These are phyloP conservation scores for Rhynchomys soricoides DNA, from an alignment of 2,113 vertebrate species.

Conservation along the genomic window DNA sequence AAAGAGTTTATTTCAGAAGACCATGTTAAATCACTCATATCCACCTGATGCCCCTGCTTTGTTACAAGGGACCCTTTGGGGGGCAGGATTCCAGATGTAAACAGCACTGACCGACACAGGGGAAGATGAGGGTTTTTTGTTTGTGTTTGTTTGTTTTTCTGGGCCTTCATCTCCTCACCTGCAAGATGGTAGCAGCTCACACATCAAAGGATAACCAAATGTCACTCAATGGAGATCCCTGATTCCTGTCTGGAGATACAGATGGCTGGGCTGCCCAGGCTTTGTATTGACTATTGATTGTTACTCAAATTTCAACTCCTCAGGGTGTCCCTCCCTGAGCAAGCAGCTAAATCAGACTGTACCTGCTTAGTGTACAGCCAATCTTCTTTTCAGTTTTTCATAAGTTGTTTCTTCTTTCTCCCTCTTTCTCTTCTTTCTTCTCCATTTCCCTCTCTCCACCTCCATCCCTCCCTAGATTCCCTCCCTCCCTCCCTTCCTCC, in stretches of 20 bases:
- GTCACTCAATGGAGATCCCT: not conserved
- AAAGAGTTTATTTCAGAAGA: not conserved
- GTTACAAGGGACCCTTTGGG: not conserved
- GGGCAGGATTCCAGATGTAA: not conserved
- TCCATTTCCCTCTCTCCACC: too few relatives aligned
- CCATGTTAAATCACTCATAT: accelerated
- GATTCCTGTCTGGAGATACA: not conserved
- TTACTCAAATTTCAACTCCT: not conserved
- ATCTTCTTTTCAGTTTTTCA: not conserved
- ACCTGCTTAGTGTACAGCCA: not conserved
- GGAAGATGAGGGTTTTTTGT: not conserved
- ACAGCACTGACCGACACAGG: not conserved
- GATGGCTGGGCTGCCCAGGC: not conserved
- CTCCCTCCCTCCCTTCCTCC: too few relatives aligned
- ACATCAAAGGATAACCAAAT: not conserved
- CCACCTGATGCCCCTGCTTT: not conserved
- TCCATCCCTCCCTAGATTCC: too few relatives aligned
- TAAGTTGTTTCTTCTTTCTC: too few relatives aligned
- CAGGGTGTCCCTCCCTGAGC: not conserved
- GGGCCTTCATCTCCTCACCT: not conserved
- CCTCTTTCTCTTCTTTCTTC: too few relatives aligned
- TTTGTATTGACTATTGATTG: too few relatives aligned
- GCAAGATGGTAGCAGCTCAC: not conserved
- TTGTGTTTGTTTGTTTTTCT: not conserved
- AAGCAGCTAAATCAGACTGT: not conserved